Evolutionary conservation across 2,113 vertebrate species (phyloP).

Genomic region (Lycocorax pyrrhopterus): DNA sequence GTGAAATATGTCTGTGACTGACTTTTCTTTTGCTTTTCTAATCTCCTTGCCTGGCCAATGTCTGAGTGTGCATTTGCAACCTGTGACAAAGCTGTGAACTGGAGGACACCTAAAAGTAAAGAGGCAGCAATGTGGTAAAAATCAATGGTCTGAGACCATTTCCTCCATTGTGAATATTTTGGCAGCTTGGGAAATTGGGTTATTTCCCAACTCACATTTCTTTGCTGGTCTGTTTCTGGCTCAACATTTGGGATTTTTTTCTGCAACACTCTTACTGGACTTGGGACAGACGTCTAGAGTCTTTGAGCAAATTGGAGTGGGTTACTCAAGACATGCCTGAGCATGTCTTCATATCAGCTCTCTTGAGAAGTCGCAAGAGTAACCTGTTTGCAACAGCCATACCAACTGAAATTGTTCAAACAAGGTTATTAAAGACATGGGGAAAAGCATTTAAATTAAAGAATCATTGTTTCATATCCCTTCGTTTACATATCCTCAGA

Average conservation of each 20-base stretch:
- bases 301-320: background rate
- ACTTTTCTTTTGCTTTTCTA: background rate
- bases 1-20: background rate
- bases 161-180: background rate
- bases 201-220: background rate
- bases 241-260: rapidly evolving
- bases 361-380: background rate
- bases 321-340: background rate
- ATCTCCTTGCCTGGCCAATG: background rate
- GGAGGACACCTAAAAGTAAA: background rate
- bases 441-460: background rate
- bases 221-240: background rate
- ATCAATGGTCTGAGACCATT: background rate
- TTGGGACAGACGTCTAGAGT: background rate
- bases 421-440: background rate
- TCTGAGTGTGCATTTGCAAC: background rate
- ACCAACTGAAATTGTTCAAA: background rate
- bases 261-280: background rate
- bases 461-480: background rate
- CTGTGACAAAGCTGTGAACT: background rate
- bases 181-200: background rate
- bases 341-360: background rate
- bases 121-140: background rate
- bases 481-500: background rate
- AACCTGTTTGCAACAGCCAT: background rate